Base-by-base conservation (phyloP, 2,888 invertebrate species). In the Phortica okadai region DNA sequence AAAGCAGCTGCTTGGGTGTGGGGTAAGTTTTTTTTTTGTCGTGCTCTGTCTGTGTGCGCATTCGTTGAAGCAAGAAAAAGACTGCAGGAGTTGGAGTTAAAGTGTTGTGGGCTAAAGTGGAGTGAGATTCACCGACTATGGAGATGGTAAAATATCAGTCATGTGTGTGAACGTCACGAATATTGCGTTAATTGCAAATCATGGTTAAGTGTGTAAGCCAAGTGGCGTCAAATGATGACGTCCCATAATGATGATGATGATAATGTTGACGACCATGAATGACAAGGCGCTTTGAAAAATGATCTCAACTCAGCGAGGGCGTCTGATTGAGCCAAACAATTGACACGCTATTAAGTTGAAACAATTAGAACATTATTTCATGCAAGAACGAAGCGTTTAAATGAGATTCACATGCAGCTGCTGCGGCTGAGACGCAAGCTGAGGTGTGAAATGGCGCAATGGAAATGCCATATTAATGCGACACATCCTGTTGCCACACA, bases 111-210 rank as follows among this genome's bases (percentile, higher is more conserved):
- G 14, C 72, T 76, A 81, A 79, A 79, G 81, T 81, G 82, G 79
- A 80, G 80, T 69, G 76, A 78, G 62, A n/a, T n/a, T n/a, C n/a
- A n/a, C n/a, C n/a, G n/a, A n/a, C n/a, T n/a, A n/a, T n/a, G n/a
- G n/a, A 25, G 25, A 62, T 21, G 62, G 21, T 10, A 58, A 50
- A 64, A 25, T 21, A 11, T 56, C 70, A 72, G 54, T 72, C 91
- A 89, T 90, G 90, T 91, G 90, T 90, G 89, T 90, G 90, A 90
- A 85, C 84, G 86, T 89, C 88, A 88, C 89, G 90, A 90, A 90
- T 90, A 90, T 88, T 90, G 87, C 86, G 89, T 90, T 90, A 90
- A 90, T 90, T 90, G 89, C 84, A 90, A 88, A 89, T 89, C 90
- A 87, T 85, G 87, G 85, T 83, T 83, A 87, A 87, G 87, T 83